Evolutionary conservation across 2,797 vertebrate species (phyloP), one percentile per base, ranked within the genome.

Genomic region (Sebastes cheni): DNA sequence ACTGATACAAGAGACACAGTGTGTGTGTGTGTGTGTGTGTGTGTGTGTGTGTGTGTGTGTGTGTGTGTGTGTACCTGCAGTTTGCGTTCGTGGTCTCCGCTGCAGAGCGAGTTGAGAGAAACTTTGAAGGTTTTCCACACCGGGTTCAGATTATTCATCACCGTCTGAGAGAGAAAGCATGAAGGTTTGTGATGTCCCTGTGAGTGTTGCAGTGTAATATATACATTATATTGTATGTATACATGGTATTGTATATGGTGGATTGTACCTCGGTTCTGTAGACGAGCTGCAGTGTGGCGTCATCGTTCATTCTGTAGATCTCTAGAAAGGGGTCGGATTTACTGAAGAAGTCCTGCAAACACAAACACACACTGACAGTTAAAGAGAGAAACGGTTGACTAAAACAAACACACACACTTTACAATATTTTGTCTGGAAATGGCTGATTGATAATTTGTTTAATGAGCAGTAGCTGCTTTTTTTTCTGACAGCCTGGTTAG

Each of bases 71-170:
- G 27, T 89, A 89, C 89, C 90, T 93, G 93, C 56, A 99, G 95
- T 77, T 96, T 96, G 72, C 98, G 97, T 29, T 99, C 97, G 18
- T 98, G 97, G 91, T 99, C 97, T 86, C 98, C 97, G 2, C 97
- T 98, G 94, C 98, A 99, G 67, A 99, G 96, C 11, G 97, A 99
- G 94, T 99, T 99, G 39, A 99, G 96, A 0, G 98, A 99, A 8
- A 99, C 98, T 92, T 98, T 99, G 93, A 99, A 99, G 23, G 97
- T 97, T 91, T 99, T 98, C 98, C 98, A 99, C 4, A 96, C 95
- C 2, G 98, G 98, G 84, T 98, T 99, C 79, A 99, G 96, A 92
- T 99, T 99, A 89, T 99, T 99, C 98, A 99, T 99, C 55, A 99
- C 95, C 50, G 98, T 98, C 98, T 99, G 88, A 16, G 25, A 70